Base-by-base conservation (phyloP, 2,888 invertebrate species). In the Keiferia lycopersicella region DNA sequence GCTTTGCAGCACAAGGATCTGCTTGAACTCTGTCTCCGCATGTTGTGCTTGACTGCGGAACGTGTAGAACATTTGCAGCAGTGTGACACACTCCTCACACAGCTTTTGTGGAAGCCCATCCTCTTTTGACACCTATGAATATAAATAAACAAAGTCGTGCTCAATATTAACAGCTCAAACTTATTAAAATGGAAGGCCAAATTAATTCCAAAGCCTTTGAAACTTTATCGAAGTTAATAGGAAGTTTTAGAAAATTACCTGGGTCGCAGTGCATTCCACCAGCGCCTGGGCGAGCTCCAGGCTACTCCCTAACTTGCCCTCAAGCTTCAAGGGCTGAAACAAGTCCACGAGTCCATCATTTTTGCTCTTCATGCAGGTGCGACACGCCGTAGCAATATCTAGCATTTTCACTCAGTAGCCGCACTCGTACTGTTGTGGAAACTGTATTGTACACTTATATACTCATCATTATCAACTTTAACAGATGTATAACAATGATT, bases 81-180 rank as follows among this genome's bases (percentile, higher is more conserved):
- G 82, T 65, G 84, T 84, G 0, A 90, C 86, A 77, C 95, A 95
- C 8, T 85, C 81, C 67, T 82, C 72, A 73, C 95, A 95, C 59
- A 95, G 83, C 63, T 88, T 88, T 73, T 94, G 93, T 0, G 94
- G 94, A 63, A 95, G 77, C 48, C 93, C 93, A 83, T 95, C 94
- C 50, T 90, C 90, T 70, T 78, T 75, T 14, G 75, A 71, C 1
- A 88, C 78, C 92, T 92, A 74, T 51, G 11, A 51, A 51, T 12
- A 51, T 41, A 57, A 41, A 41, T n/a, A 50, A 34, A 34, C 34
- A 4, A 34, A 26, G 26, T 26, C 26, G 6, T 6, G 26, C 6
- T 26, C 26, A 26, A 26, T 26, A 26, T n/a, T n/a, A n/a, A n/a
- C n/a, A 26, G 26, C 6, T 26, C 26, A 26, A 26, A 4, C 26